These are phyloP conservation scores for Hartigia nigra DNA, from an alignment of 2,888 invertebrate species.

Conservation along the genomic window DNA sequence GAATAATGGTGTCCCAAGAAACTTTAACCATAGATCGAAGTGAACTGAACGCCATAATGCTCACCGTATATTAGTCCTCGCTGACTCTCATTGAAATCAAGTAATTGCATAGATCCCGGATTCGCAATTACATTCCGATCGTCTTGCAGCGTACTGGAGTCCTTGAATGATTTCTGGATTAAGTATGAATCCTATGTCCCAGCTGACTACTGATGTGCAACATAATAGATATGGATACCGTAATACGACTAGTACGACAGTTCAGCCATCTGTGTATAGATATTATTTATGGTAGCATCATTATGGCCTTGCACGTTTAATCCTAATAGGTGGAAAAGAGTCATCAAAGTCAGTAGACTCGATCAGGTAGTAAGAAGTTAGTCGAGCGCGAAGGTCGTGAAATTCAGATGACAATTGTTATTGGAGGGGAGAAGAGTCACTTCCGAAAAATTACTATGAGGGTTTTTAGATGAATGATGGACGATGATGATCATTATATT, in stretches of 20 bases:
- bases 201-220: background rate
- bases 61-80: background rate
- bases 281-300: background rate
- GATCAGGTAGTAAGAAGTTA: background rate
- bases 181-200: background rate
- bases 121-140: background rate
- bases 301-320: background rate
- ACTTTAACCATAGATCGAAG: background rate
- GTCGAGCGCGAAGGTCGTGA: background rate
- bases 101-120: background rate
- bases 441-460: background rate
- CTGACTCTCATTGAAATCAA: background rate
- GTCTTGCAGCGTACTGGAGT: background rate
- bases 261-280: background rate
- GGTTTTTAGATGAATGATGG: background rate
- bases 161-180: background rate
- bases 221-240: background rate
- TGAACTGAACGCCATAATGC: background rate
- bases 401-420: background rate
- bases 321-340: background rate
- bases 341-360: background rate
- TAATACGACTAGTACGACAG: background rate
- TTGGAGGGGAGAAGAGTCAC: too few species aligned
- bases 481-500: background rate
- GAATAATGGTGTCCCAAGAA: background rate